Base-by-base conservation (phyloP, 2,113 vertebrate species). In the Bambusicola thoracicus region DNA sequence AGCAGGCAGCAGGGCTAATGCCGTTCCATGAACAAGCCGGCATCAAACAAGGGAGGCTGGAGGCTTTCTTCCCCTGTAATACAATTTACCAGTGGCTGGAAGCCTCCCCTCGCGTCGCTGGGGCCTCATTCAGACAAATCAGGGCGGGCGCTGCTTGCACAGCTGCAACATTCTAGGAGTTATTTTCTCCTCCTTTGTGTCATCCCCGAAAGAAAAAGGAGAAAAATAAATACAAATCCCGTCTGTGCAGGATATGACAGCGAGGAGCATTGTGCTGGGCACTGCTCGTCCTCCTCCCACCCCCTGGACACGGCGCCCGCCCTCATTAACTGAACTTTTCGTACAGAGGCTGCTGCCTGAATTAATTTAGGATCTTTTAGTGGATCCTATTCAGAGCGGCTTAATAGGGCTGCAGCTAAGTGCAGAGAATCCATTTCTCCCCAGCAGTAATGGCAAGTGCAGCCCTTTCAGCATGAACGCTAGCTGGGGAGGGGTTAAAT, bases 361-460 rank as follows among this genome's bases (percentile, higher is more conserved):
- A 83, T 96, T 93, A 91, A 95, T 95, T 79, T 88, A 79, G 62
- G 95, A 91, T 81, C 51, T 53, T 88, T 95, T 92, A 89, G 70
- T 74, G 59, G 72, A 29, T 82, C 25, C 18, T 76, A 91, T 95
- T 96, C 81, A 74, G 89, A 93, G 79, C 32, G 80, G 67, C 69
- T 74, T 80, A 88, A 84, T 53, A 86, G 48, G 38, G 46, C 53
- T 40, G 87, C 51, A 75, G 68, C 34, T 75, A 83, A 95, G 41
- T 19, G 61, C 66, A 91, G 62, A 92, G 81, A 70, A 92, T 76
- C 69, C 63, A 49, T 88, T 91, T 89, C 46, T 90, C 73, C 83
- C 72, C 66, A 86, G n/a, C 44, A 61, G 36, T 27, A 61, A 93
- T 34, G 66, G 53, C 44, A 84, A 81, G 56, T 1, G 2, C 24